A percentile compares a stretch with the other conserved stretches of the same genome.
Conservation (phyloP, 2,888 invertebrate genomes). For the Nomada fabriciana region DNA sequence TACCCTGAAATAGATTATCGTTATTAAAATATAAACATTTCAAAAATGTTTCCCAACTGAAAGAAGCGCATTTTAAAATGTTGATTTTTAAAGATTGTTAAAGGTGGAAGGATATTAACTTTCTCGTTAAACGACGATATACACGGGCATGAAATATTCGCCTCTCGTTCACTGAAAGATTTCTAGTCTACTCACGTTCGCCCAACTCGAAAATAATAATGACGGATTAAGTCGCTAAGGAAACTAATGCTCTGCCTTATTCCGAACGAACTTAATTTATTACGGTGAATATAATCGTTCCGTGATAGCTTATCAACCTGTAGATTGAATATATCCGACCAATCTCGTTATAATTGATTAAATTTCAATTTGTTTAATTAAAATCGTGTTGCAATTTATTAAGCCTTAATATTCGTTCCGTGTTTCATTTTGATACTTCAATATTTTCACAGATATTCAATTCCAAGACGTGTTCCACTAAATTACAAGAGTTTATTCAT, state of each 20-base stretch:
- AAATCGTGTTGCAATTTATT: neutral
- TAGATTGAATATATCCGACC: neutral
- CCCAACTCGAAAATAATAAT: neutral
- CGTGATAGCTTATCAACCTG: too few relatives aligned
- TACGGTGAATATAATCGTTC: neutral
- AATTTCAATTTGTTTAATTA: too few relatives aligned
- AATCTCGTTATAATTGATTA: too few relatives aligned
- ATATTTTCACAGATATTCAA: too few relatives aligned
- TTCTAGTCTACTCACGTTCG: neutral
- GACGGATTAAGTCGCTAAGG: neutral
- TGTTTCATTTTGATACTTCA: neutral
- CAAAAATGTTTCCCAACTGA: too few relatives aligned
- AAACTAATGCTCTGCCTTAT: neutral
- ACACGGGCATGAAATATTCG: neutral
- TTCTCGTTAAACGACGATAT: neutral
- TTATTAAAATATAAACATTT: too few relatives aligned
- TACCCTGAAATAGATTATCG: too few relatives aligned
- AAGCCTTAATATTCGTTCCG: neutral
- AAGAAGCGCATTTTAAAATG: too few relatives aligned
- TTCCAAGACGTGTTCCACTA: too few relatives aligned
- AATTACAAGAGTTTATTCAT: too few relatives aligned
- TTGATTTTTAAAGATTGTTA: too few relatives aligned
- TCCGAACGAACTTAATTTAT: slow-evolving; percentile 4
- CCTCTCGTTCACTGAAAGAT: neutral
- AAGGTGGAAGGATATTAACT: too few relatives aligned